Evolutionary conservation across 92 coral and sea anemone species (phyloP).

Genomic region (Siderastrea radians): DNA sequence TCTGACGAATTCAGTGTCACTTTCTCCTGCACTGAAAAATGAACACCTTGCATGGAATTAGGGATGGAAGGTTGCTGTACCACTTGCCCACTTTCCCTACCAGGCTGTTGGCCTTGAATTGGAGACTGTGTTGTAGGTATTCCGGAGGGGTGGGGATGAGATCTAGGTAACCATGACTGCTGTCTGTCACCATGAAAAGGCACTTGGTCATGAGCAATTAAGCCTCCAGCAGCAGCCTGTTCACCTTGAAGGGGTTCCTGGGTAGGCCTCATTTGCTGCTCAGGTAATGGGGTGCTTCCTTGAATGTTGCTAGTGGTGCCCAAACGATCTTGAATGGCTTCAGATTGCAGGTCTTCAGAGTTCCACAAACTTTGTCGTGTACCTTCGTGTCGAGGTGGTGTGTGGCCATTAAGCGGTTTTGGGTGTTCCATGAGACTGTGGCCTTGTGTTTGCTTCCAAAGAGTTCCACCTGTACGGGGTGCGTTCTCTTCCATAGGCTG

Average conservation of each 20-base stretch:
- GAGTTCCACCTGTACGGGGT: slow-evolving; percentile 1
- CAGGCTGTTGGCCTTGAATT: slow-evolving; percentile 28
- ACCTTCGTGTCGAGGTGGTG: slow-evolving; percentile 15
- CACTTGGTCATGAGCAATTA: slow-evolving; percentile 11
- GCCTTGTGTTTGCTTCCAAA: slow-evolving; percentile 27
- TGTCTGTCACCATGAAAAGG: slow-evolving; percentile 28
- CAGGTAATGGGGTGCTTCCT: background rate
- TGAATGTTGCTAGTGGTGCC: background rate
- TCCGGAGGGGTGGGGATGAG: slow-evolving; percentile 31
- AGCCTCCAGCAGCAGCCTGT: slow-evolving; percentile 7
- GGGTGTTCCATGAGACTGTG: slow-evolving; percentile 44
- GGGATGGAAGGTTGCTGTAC: slow-evolving; percentile 27
- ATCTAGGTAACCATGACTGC: slow-evolving; percentile 27
- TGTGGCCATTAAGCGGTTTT: slow-evolving; percentile 14
- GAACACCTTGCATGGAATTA: slow-evolving; percentile 30
- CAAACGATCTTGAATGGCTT: slow-evolving; percentile 15
- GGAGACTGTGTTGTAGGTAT: slow-evolving; percentile 55
- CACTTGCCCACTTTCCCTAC: slow-evolving; percentile 24
- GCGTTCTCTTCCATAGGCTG: slow-evolving; percentile 6
- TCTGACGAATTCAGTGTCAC: slow-evolving; percentile 18
- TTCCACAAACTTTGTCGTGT: slow-evolving; percentile 26
- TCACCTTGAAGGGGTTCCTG: slow-evolving; percentile 28
- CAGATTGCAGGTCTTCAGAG: slow-evolving; percentile 36
- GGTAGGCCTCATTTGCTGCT: slow-evolving; percentile 18
- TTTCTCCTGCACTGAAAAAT: slow-evolving; percentile 24